Conservation (phyloP, 2,797 vertebrate genomes). For the Gorsachius magnificus region DNA sequence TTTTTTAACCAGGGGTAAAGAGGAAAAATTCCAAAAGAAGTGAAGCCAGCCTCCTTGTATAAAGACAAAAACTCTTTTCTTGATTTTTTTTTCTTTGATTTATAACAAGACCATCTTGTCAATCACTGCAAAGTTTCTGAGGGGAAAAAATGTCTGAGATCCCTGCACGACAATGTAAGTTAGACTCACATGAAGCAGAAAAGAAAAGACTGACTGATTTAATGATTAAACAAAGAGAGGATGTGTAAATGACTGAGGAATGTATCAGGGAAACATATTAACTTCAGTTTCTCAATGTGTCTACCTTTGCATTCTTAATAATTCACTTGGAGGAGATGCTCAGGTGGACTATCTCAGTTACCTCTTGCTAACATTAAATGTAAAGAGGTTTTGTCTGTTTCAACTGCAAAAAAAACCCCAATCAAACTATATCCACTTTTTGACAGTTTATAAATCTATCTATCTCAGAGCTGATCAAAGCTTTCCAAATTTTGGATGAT, state of each 20-base stretch:
- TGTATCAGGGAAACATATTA: slow-evolving; percentile 24
- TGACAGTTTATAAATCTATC: neutral
- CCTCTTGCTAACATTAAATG: neutral
- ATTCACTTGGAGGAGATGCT: neutral
- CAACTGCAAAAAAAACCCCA: accelerated
- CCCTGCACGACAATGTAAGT: neutral
- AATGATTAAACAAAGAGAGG: slow-evolving; percentile 45
- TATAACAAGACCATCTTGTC: neutral
- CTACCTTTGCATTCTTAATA: slow-evolving; percentile 2
- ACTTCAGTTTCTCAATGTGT: slow-evolving; percentile 7
- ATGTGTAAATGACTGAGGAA: neutral
- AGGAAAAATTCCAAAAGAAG: neutral
- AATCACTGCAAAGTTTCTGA: neutral
- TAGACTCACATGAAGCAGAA: neutral
- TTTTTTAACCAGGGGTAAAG: neutral
- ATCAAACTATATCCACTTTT: neutral
- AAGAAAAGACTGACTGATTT: neutral
- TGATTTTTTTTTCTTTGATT: neutral
- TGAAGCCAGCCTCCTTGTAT: neutral
- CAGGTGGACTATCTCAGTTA: neutral
- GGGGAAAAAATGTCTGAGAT: neutral
- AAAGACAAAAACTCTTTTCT: neutral
- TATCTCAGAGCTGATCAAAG: neutral
- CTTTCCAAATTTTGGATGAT: neutral
- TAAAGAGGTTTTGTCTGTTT: neutral